Base-by-base conservation (phyloP, 2,113 vertebrate genomes). In the Bos indicus region DNA sequence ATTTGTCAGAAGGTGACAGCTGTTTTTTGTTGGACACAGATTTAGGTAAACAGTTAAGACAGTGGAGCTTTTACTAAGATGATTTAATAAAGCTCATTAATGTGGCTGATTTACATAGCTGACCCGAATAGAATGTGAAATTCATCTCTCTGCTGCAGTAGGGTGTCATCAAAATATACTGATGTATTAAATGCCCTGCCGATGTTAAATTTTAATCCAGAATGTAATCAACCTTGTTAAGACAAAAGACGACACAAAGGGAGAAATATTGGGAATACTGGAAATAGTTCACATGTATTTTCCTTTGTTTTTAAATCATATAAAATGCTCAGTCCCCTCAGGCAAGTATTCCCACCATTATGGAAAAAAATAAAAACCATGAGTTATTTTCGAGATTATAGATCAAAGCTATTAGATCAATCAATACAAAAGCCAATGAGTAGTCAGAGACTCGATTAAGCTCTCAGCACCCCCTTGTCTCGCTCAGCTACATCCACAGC, bases 81-180 rank as follows among this genome's bases (percentile, higher is more conserved):
- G 97, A 98, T 98, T 98, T 98, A 98, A 98, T 98, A 98, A 96
- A 96, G 98, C 98, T 98, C 97, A 98, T 98, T 94, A 98, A 95
- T 97, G 96, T 97, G 97, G 78, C 92, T 95, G 91, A 98, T 98
- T 88, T 52, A 51, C 94, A 88, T 96, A 97, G 88, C 85, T 98
- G 93, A 96, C 91, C 98, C 96, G 97, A 98, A 96, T 93, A 97
- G 88, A 97, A 95, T 64, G 90, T 67, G 19, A 95, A 93, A 91
- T 92, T 96, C 97, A 96, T 97, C 83, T 62, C 13, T 60, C 0
- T 21, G 85, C 62, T 97, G 84, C 77, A 82, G 95, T 88, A 83
- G 88, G 57, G 54, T 74, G 95, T 97, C 87, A 60, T 97, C 90
- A 96, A 97, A 94, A 82, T 40, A 64, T 59, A 97, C 7, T 87